Evolutionary conservation across 2,888 invertebrate species (phyloP).

Genomic region (Caenorhabditis angaria): DNA sequence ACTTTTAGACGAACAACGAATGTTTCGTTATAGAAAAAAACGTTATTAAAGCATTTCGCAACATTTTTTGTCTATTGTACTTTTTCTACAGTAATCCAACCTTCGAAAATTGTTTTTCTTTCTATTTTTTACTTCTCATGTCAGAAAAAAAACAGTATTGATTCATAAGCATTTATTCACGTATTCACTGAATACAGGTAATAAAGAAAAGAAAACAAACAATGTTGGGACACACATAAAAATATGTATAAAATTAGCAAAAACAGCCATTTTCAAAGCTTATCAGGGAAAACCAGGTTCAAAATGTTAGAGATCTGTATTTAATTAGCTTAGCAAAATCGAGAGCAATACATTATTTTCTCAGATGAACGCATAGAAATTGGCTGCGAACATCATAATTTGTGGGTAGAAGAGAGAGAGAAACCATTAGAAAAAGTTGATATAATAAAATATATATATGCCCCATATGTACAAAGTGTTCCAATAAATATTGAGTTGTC

Average conservation of each 20-base stretch:
- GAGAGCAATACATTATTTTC: constrained; percentile 8
- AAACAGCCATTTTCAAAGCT: constrained; percentile 53
- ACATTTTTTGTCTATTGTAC: no score
- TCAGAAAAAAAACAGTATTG: background rate
- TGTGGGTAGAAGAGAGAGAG: background rate
- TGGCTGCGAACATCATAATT: constrained; percentile 14
- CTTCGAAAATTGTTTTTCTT: no score
- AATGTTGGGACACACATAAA: background rate
- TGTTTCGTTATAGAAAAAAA: no score
- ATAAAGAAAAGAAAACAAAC: constrained; percentile 5
- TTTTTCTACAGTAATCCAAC: no score
- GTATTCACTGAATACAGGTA: constrained; percentile 27
- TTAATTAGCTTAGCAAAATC: constrained; percentile 45
- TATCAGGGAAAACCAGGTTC: constrained; percentile 34
- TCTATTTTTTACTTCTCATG: background rate
- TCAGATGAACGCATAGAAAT: constrained; percentile 7
- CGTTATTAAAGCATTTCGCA: no score
- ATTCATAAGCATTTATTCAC: constrained; percentile 11
- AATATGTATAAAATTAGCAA: constrained; percentile 2
- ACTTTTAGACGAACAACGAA: no score
- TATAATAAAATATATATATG: constrained; percentile 9
- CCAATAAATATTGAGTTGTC: constrained; percentile 17
- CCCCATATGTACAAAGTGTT: constrained; percentile 13
- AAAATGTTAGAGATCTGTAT: constrained; percentile 32
- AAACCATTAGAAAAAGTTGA: constrained; percentile 6